Conservation (phyloP, 2,888 invertebrate species). For the Dolomedes plantarius region DNA sequence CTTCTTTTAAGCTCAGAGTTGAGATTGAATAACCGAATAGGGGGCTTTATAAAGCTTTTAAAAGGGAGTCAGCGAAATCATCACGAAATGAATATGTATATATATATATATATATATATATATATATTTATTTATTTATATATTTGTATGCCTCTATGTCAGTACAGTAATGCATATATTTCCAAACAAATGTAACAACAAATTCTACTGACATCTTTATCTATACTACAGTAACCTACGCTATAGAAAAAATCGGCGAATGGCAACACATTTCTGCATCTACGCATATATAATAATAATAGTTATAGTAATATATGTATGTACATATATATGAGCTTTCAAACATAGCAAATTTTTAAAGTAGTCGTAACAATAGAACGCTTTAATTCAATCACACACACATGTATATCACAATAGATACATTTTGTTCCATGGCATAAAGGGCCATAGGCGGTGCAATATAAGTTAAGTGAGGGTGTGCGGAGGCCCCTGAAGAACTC, state of each 20-base stretch:
- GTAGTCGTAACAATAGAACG: too few relatives aligned
- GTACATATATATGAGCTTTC: too few relatives aligned
- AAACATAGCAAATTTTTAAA: too few relatives aligned
- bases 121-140: not conserved
- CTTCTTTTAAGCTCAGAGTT: not conserved
- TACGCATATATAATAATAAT: too few relatives aligned
- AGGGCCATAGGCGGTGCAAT: too few relatives aligned
- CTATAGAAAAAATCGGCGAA: not conserved
- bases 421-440: too few relatives aligned
- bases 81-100: not conserved
- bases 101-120: not conserved
- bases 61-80: not conserved
- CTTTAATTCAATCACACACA: too few relatives aligned
- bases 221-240: not conserved
- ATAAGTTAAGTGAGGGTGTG: too few relatives aligned
- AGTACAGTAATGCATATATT: not conserved
- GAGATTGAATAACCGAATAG: not conserved
- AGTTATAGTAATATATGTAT: too few relatives aligned
- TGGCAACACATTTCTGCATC: too few relatives aligned
- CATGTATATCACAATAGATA: too few relatives aligned
- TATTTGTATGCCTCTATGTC: not conserved
- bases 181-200: not conserved
- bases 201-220: not conserved
- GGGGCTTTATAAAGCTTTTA: not conserved
- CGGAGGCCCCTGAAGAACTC: too few relatives aligned